Evolutionary conservation across 2,797 vertebrate genomes (phyloP), one percentile per base, ranked within the genome.

Genomic region (Glyptemys insculpta): DNA sequence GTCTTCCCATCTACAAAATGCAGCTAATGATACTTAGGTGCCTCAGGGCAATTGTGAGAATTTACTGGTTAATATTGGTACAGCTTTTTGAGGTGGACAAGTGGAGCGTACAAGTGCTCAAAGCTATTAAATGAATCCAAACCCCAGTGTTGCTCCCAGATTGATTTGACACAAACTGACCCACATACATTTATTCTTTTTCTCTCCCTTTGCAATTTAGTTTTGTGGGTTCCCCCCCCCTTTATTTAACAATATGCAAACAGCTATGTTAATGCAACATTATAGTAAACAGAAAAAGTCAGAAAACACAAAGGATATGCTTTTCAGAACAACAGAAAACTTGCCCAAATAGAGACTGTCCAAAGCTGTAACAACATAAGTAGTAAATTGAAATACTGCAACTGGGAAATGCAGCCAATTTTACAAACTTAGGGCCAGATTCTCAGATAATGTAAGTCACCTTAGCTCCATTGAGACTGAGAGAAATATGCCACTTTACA

Each of bases 381-480:
- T 68, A 68, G 65, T 68, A 37, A 37, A 68, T 8, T 37, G 59
- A 68, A 68, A 68, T 47, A 52, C 81, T 59, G 12, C 14, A 52
- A 65, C 50, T 72, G 50, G 78, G 57, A 6, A 87, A 80, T 21
- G 65, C 9, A 21, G n/a, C 16, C 12, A 65, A 92, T 29, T 31
- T 72, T 65, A 78, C 5, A 87, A n/a, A 83, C 4, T 90, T 56
- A 7, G 8, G 56, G 83, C 14, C 44, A 85, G 56, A 83, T 53
- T 34, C 53, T 91, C 84, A 81, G 56, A 54, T 12, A 74, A 81
- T 8, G 12, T 25, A 79, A 49, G 86, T 47, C 27, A 10, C 14
- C 1, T 3, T 2, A 53, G 49, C 74, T 56, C 41, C 76, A 83
- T 5, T 41, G 47, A 34, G 15, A 68, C 0, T 21, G 34, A 50